A percentile compares a stretch with the other conserved stretches of the same genome.
phyloP scores from a whole-genome alignment of 2,113 vertebrate genomes.

The Zosterops pallidus region DNA sequence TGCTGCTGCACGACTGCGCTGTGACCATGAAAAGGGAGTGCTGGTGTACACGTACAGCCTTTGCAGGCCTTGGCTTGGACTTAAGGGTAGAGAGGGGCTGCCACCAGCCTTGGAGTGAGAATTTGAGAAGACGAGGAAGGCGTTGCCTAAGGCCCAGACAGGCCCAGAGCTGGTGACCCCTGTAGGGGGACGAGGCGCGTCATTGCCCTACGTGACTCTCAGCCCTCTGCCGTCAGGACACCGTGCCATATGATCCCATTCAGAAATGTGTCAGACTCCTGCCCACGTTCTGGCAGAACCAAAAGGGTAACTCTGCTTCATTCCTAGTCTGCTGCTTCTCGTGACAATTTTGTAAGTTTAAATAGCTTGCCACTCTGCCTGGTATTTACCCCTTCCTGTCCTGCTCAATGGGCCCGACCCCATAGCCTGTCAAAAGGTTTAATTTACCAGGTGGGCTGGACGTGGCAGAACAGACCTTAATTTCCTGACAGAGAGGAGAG shows the following conservation, averaged over 20 bases:
- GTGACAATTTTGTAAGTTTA: not conserved
- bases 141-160: not conserved
- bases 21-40: not conserved
- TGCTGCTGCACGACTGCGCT: not conserved
- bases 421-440: not conserved
- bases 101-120: not conserved
- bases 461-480: not conserved
- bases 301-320: constrained; percentile 10
- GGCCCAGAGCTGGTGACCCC: not conserved
- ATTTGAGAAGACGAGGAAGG: not conserved
- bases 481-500: not conserved
- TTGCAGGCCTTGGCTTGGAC: not conserved
- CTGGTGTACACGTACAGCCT: fast-evolving
- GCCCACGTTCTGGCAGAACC: not conserved
- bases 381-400: not conserved
- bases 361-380: not conserved
- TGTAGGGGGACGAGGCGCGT: not conserved
- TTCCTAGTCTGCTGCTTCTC: not conserved
- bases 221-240: not conserved
- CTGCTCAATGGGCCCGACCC: not conserved
- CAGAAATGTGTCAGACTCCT: constrained; percentile 1
- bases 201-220: not conserved
- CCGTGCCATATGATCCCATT: not conserved
- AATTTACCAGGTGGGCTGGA: not conserved
- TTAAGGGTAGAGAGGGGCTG: not conserved